Conservation (phyloP, 2,113 vertebrate genomes). For the Rhagologus leucostigma region DNA sequence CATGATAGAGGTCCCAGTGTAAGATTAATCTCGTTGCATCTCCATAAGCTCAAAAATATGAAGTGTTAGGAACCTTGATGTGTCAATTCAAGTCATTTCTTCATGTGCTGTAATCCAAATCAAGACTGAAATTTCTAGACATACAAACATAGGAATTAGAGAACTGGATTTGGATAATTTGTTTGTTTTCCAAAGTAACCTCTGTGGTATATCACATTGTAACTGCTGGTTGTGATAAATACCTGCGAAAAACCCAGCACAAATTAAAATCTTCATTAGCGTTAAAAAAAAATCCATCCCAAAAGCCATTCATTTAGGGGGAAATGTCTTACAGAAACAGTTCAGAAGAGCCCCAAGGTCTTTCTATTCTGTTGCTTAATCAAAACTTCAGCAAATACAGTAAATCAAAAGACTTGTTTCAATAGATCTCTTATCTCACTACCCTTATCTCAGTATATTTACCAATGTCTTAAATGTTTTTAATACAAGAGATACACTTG, state of each 20-base stretch:
- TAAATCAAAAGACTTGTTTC: slow-evolving; percentile 52
- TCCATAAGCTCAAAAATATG: background rate
- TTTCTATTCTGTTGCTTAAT: slow-evolving; percentile 11
- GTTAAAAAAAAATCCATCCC: background rate
- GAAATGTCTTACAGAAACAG: background rate
- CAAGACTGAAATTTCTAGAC: background rate
- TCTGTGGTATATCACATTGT: background rate
- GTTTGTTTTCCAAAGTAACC: background rate
- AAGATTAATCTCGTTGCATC: background rate
- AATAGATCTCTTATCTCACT: background rate
- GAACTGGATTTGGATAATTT: background rate
- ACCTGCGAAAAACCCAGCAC: background rate
- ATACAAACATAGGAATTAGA: background rate
- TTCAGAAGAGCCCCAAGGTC: background rate
- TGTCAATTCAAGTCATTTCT: background rate
- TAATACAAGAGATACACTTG: background rate
- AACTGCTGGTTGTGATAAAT: background rate
- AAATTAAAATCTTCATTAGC: background rate
- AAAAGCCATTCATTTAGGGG: background rate
- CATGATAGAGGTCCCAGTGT: background rate
- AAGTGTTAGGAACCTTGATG: background rate
- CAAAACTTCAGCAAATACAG: slow-evolving; percentile 20
- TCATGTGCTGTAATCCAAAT: background rate
- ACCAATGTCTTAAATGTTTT: slow-evolving; percentile 14
- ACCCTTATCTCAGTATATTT: background rate